phyloP scores from a whole-genome alignment of 2,888 invertebrate species.

The Lottia gigantea region DNA sequence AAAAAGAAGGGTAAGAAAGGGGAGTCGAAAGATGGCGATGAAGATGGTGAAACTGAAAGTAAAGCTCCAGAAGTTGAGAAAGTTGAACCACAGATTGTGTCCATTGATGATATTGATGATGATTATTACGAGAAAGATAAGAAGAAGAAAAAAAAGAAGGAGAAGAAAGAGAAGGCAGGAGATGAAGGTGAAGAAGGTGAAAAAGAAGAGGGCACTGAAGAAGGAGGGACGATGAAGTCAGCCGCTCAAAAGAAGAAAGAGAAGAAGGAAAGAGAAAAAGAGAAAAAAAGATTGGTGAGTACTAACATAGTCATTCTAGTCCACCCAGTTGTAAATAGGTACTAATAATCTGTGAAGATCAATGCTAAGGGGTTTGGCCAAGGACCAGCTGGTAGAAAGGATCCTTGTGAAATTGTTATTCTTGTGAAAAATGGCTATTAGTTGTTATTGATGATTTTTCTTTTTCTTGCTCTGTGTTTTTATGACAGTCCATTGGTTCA shows the following conservation, averaged over 20 bases:
- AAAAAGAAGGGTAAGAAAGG: conserved; percentile 44
- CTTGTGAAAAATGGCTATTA: too few relatives aligned
- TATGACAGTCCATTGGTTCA: too few relatives aligned
- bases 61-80: conserved; percentile 25
- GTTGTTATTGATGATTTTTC: too few relatives aligned
- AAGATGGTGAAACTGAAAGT: conserved; percentile 16
- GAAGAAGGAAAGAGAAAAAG: conserved; percentile 70
- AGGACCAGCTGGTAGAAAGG: too few relatives aligned
- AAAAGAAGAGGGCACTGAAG: conserved; percentile 72
- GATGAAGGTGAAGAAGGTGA: conserved; percentile 36
- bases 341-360: too few relatives aligned
- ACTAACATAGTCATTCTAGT: too few relatives aligned
- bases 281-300: conserved; percentile 47
- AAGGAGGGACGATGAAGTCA: conserved; percentile 74
- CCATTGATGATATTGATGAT: conserved; percentile 46
- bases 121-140: conserved; percentile 46
- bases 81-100: conserved; percentile 32
- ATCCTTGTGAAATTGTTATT: too few relatives aligned
- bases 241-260: conserved; percentile 68
- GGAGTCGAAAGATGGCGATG: too few relatives aligned
- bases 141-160: conserved; percentile 37
- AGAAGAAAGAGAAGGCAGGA: conserved; percentile 32
- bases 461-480: too few relatives aligned
- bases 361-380: too few relatives aligned
- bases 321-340: too few relatives aligned